A percentile compares a stretch with the other conserved stretches of the same genome.
These are phyloP conservation scores for Acanthurus leucopareius DNA, from an alignment of 2,797 vertebrate genomes.

Conservation along the genomic window DNA sequence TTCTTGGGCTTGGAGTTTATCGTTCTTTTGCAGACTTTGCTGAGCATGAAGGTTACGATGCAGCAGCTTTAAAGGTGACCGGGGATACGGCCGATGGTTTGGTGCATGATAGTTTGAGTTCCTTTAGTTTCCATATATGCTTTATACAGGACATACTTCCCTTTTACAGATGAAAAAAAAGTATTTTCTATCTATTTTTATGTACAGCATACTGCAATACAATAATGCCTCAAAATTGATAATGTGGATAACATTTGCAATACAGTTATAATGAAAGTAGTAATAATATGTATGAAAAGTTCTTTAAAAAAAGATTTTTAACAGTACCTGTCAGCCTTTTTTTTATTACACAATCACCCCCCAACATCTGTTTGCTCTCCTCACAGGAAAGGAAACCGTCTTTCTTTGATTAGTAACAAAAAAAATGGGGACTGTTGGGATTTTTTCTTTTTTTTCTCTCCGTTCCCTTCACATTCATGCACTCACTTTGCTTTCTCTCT, in stretches of 20 bases:
- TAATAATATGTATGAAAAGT: slow-evolving; percentile 83
- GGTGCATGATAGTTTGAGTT: slow-evolving; percentile 59
- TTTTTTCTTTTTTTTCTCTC: slow-evolving; percentile 35
- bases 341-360: slow-evolving; percentile 76
- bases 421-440: slow-evolving; percentile 23
- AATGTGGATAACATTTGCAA: slow-evolving; percentile 81
- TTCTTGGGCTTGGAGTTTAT: neutral
- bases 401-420: slow-evolving; percentile 43
- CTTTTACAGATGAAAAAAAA: slow-evolving; percentile 79
- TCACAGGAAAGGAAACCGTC: slow-evolving; percentile 57
- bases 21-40: neutral
- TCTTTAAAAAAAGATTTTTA: slow-evolving; percentile 74
- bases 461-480: slow-evolving; percentile 74
- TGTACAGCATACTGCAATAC: slow-evolving; percentile 84
- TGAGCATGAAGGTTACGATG: neutral
- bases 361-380: slow-evolving; percentile 44
- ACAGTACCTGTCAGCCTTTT: slow-evolving; percentile 84
- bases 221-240: slow-evolving; percentile 81
- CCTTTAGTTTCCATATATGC: slow-evolving; percentile 70
- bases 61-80: slow-evolving; percentile 36
- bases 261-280: slow-evolving; percentile 82
- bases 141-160: slow-evolving; percentile 80
- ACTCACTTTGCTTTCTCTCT: slow-evolving; percentile 60
- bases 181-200: slow-evolving; percentile 79
- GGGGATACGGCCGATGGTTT: slow-evolving; percentile 54